Base-by-base conservation (phyloP, 1,140 invertebrate genomes). In the Bombus polaris region DNA sequence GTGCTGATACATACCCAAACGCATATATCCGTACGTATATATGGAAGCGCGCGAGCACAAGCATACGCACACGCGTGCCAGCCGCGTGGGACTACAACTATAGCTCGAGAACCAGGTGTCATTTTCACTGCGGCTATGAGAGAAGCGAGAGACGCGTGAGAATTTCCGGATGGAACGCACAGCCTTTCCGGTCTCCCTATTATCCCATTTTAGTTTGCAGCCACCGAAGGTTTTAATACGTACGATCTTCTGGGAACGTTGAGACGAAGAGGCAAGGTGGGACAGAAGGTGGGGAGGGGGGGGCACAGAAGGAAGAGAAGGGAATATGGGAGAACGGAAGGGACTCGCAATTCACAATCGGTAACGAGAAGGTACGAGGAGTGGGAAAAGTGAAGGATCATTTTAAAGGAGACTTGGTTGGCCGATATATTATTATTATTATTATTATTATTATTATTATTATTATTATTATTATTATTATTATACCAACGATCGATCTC, bases 61-160 rank as follows among this genome's bases (percentile, higher is more conserved):
- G 44, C 44, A 15, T 47, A 47, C 44, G 44, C 44, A 47, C 44
- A 47, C 44, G 44, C 44, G 44, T 47, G 47, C 5, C 47, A 5
- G 15, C 47, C 71, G 75, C 77, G 79, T 37, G 68, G 32, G 59
- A 18, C 10, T 25, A 47, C 15, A 13, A 37, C 66, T 39, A 25
- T 28, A 53, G 32, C 62, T 86, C 92, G 93, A 93, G 92, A 93
- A 94, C 94, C 95, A 95, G 95, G 95, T 95, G 95, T 95, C 94
- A 95, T 92, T 94, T 95, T 95, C 93, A 92, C 91, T 93, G 94
- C 89, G 94, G 93, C 94, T 92, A 94, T 94, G 93, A 92, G 93
- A 95, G 94, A 95, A 95, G 94, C 94, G 91, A 93, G 94, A 95
- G 94, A 95, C 94, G 92, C 95, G 94, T 95, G 95, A 94, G 95